Conservation (phyloP, 2,113 vertebrate species). For the Cinclus mexicanus region DNA sequence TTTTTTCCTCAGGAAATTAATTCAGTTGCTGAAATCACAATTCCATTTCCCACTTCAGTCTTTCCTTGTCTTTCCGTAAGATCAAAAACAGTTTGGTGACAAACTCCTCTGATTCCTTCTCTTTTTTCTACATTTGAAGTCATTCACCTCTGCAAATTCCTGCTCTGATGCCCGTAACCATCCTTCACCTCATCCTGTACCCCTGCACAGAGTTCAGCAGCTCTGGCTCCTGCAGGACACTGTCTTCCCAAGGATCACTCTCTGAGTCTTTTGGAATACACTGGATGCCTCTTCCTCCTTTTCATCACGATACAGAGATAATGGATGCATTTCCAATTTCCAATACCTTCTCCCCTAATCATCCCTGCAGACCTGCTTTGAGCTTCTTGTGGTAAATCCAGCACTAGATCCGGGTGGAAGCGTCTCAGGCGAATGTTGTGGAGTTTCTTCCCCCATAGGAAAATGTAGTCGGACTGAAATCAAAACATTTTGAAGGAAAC, state of each 20-base stretch:
- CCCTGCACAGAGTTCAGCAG: background rate
- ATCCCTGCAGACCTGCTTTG: background rate
- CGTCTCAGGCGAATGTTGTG: background rate
- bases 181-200: rapidly evolving
- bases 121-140: background rate
- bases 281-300: background rate
- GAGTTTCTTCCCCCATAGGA: background rate
- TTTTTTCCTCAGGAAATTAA: background rate
- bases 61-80: background rate
- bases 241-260: background rate
- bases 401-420: rapidly evolving
- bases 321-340: background rate
- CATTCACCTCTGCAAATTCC: background rate
- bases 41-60: background rate
- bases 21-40: background rate
- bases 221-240: background rate
- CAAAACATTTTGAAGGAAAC: conserved; percentile 33
- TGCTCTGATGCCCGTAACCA: rapidly evolving
- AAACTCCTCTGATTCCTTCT: background rate
- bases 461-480: conserved; percentile 22
- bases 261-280: rapidly evolving
- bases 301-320: background rate
- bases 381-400: background rate
- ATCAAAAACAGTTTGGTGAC: background rate
- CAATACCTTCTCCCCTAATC: background rate